Conservation (phyloP, 2,888 invertebrate species). For the Holacanthella duospinosa region DNA sequence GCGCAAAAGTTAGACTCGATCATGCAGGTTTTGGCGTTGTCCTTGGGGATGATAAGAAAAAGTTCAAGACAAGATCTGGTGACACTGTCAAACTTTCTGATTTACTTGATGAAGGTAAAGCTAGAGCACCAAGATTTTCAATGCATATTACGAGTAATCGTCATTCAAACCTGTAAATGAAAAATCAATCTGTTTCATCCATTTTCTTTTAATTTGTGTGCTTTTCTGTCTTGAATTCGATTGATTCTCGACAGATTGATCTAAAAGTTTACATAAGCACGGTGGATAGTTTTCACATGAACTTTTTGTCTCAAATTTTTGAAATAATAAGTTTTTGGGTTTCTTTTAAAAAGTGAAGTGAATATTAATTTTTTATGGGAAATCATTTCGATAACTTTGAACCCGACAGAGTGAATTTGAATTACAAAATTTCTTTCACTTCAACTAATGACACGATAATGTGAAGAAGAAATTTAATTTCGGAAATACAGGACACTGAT, state of each 20-base stretch:
- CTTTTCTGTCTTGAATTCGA: background rate
- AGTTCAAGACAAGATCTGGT: conserved; percentile 96
- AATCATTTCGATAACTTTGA: background rate
- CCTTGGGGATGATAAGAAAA: conserved; percentile 95
- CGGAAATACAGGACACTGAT: background rate
- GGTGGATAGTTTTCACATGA: no score
- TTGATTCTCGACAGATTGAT: background rate
- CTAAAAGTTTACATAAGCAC: no score
- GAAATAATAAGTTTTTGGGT: no score
- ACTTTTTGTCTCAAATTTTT: no score
- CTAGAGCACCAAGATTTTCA: background rate
- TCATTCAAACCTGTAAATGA: no score
- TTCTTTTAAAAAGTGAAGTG: no score
- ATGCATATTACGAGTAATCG: no score
- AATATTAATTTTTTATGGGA: background rate
- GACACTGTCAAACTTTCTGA: conserved; percentile 82
- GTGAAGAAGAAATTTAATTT: no score
- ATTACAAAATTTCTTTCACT: no score
- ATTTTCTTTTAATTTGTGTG: background rate
- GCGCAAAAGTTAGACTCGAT: conserved; percentile 58
- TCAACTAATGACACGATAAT: no score
- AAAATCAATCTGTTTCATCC: no score
- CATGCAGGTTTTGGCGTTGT: conserved; percentile 95
- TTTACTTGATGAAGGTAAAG: conserved; percentile 72
- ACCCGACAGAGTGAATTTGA: no score